Evolutionary conservation across 2,888 invertebrate genomes (phyloP).

Genomic region (Gymnosoma rotundatum): DNA sequence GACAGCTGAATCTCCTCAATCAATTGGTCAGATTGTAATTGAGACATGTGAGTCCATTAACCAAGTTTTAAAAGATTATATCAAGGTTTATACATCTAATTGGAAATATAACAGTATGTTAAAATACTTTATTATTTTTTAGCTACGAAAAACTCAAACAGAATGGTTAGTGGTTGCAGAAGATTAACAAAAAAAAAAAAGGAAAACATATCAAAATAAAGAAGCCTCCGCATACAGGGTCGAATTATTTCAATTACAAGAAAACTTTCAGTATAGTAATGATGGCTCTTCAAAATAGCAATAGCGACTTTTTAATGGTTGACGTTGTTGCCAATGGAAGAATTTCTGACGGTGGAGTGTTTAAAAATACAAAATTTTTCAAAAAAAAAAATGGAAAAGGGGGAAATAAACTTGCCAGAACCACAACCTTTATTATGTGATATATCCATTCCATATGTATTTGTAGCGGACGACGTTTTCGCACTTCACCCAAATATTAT

Average conservation of each 20-base stretch:
- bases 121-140: constrained; percentile 27
- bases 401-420: constrained; percentile 40
- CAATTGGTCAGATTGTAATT: constrained; percentile 32
- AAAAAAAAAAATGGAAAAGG: constrained; percentile 20
- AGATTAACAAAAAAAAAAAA: constrained; percentile 54
- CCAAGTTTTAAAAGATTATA: neutral
- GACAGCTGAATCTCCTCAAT: constrained; percentile 19
- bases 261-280: constrained; percentile 63
- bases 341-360: constrained; percentile 35
- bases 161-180: constrained; percentile 47
- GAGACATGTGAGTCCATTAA: constrained; percentile 11
- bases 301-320: constrained; percentile 34
- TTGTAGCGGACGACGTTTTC: constrained; percentile 50
- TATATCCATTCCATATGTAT: constrained; percentile 29
- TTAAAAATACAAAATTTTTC: constrained; percentile 20
- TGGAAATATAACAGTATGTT: neutral
- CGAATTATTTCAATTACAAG: constrained; percentile 45
- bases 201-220: constrained; percentile 64
- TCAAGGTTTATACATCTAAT: constrained; percentile 25
- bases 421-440: constrained; percentile 39
- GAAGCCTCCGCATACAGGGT: too few relatives aligned
- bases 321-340: constrained; percentile 41
- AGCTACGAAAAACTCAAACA: constrained; percentile 50
- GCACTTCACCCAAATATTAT: constrained; percentile 46
- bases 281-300: constrained; percentile 47